Evolutionary conservation across 2,113 vertebrate genomes (phyloP).

Genomic region (Silurus glanis): DNA sequence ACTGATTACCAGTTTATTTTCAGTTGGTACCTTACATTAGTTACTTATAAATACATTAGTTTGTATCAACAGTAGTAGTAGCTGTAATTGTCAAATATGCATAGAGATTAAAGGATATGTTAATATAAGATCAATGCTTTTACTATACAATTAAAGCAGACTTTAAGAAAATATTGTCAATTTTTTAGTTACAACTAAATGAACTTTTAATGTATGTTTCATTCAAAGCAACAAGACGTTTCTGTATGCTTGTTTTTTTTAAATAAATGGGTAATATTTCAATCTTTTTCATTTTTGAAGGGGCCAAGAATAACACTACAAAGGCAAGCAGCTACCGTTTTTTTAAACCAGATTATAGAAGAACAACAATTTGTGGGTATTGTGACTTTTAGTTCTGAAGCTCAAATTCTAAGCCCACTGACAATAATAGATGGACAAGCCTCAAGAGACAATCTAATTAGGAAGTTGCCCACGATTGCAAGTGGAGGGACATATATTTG

Average conservation of each 20-base stretch:
- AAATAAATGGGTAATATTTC: not conserved
- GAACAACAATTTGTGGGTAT: conserved; percentile 64
- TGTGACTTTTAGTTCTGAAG: conserved; percentile 10
- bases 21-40: no score
- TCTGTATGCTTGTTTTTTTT: not conserved
- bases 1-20: no score
- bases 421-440: conserved; percentile 28
- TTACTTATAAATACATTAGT: no score
- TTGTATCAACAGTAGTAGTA: no score
- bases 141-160: no score
- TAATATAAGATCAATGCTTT: no score
- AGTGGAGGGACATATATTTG: not conserved
- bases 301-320: conserved; percentile 49
- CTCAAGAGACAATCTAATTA: conserved; percentile 27
- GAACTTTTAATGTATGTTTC: no score
- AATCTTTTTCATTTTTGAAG: conserved; percentile 22
- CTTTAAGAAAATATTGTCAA: no score
- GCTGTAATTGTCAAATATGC: no score
- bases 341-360: conserved; percentile 67
- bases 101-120: no score
- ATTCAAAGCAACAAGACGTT: not conserved
- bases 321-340: conserved; percentile 67
- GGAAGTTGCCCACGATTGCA: not conserved
- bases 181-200: no score
- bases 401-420: not conserved